These are phyloP conservation scores for Cardinalis cardinalis DNA, from an alignment of 2,113 vertebrate species.

Conservation along the genomic window DNA sequence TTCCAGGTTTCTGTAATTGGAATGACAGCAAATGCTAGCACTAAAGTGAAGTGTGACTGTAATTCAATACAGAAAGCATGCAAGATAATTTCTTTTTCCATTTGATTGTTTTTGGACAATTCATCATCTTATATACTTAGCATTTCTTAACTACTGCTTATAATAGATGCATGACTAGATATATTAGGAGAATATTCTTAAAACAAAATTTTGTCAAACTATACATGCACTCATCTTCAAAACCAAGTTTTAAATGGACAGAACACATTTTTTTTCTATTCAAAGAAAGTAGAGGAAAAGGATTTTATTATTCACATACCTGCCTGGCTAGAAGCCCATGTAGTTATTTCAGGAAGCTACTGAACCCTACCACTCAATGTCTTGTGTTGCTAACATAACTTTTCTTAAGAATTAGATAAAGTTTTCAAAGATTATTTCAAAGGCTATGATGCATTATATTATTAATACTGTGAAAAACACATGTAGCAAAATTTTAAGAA, in stretches of 20 bases:
- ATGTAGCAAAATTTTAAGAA: neutral
- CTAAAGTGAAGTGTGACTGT: neutral
- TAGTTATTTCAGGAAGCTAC: conserved; percentile 1
- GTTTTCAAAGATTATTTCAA: neutral
- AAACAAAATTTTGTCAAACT: neutral
- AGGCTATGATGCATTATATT: neutral
- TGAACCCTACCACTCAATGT: neutral
- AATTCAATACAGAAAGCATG: neutral
- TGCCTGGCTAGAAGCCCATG: neutral
- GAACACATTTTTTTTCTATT: neutral
- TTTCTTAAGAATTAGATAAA: neutral
- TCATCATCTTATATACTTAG: neutral
- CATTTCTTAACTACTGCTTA: neutral
- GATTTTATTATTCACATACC: neutral
- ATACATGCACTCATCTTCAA: neutral
- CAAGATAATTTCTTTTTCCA: neutral
- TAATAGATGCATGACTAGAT: neutral
- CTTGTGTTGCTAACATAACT: neutral
- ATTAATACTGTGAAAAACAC: neutral
- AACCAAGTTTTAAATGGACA: neutral
- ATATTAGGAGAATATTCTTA: neutral
- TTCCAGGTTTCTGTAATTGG: conserved; percentile 24
- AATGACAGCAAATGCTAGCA: neutral
- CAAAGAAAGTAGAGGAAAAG: neutral
- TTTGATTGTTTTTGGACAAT: neutral